Conservation (phyloP, 2,797 vertebrate genomes). For the Lagorchestes hirsutus region DNA sequence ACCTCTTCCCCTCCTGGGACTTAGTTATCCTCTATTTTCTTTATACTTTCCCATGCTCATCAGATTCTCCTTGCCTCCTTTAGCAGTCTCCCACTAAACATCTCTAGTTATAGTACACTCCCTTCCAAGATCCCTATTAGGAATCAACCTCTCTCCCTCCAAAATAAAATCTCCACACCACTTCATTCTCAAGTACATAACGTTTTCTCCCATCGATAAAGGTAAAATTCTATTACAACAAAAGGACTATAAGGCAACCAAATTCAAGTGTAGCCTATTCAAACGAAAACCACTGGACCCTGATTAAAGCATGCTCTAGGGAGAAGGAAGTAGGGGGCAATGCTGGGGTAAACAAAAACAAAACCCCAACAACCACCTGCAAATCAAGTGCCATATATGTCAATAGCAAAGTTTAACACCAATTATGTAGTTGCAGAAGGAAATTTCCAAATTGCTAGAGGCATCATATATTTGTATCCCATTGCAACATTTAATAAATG, state of each 20-base stretch:
- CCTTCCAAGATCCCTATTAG: not conserved
- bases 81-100: not conserved
- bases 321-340: not conserved
- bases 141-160: not conserved
- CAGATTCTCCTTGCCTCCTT: not conserved
- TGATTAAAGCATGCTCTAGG: not conserved
- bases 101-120: not conserved
- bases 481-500: not conserved
- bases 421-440: not conserved
- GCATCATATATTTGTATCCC: not conserved
- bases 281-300: not conserved
- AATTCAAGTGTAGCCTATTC: not conserved
- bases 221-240: not conserved
- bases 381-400: not conserved
- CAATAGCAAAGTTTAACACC: not conserved
- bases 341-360: not conserved
- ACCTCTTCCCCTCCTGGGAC: not conserved
- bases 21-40: not conserved
- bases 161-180: not conserved
- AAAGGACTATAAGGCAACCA: not conserved
- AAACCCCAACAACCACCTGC: not conserved
- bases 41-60: not conserved
- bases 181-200: not conserved
- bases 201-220: not conserved
- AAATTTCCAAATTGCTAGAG: not conserved